These are phyloP conservation scores for Tiaroga cobitis DNA, from an alignment of 2,797 vertebrate species.

Conservation along the genomic window DNA sequence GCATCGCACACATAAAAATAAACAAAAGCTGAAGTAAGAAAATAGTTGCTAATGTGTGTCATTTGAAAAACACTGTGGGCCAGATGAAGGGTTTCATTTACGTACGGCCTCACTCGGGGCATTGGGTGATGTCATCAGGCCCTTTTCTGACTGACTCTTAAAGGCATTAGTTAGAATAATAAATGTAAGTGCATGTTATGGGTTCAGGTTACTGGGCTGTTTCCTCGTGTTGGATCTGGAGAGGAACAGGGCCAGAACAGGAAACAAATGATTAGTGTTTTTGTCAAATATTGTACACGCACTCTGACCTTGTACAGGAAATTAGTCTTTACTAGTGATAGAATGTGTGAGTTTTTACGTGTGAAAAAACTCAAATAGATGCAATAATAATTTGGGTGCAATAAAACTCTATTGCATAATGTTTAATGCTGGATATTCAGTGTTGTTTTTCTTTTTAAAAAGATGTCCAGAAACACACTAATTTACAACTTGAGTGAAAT, in stretches of 20 bases:
- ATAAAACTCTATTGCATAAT: neutral
- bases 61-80: neutral
- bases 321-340: constrained; percentile 11
- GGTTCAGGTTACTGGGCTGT: constrained; percentile 43
- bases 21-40: constrained; percentile 37
- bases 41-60: constrained; percentile 27
- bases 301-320: constrained; percentile 24
- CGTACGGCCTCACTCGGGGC: neutral
- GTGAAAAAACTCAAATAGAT: constrained; percentile 1
- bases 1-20: constrained; percentile 1
- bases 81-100: constrained; percentile 4
- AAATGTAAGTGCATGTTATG: constrained; percentile 31
- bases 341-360: constrained; percentile 15
- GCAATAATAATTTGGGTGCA: neutral
- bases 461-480: neutral
- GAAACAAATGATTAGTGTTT: constrained; percentile 44
- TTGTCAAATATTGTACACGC: neutral
- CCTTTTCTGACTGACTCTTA: constrained; percentile 26
- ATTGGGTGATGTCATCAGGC: constrained; percentile 27
- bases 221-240: constrained; percentile 35
- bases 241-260: constrained; percentile 33
- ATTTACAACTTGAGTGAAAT: neutral
- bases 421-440: neutral
- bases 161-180: constrained; percentile 48
- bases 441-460: constrained; percentile 5